Conservation (phyloP, 2,888 invertebrate genomes). For the Ptychoptera albimana region DNA sequence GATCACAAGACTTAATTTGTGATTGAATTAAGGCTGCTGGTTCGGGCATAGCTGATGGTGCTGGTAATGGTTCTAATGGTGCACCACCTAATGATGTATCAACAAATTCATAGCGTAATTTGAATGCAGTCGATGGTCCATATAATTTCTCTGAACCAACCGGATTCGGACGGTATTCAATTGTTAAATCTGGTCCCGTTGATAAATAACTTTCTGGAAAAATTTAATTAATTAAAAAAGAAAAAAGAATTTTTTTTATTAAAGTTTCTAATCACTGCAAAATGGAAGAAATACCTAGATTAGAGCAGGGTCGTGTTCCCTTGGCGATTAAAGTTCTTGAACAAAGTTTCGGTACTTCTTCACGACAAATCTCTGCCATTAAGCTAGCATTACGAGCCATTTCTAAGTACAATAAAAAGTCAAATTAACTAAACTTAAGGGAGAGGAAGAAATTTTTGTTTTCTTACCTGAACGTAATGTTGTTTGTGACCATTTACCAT, state of each 20-base stretch:
- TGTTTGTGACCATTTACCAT: conserved; percentile 35
- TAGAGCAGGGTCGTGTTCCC: conserved; percentile 42
- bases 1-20: conserved; percentile 9
- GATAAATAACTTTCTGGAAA: conserved; percentile 63
- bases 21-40: conserved; percentile 9
- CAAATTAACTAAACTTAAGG: background rate
- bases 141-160: conserved; percentile 5
- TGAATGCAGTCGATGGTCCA: conserved; percentile 35
- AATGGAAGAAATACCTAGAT: conserved; percentile 16
- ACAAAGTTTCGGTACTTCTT: conserved; percentile 56
- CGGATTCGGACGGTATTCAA: conserved; percentile 33
- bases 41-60: conserved; percentile 7
- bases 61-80: conserved; percentile 6
- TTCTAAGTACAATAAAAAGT: background rate
- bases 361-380: conserved; percentile 61
- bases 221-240: background rate
- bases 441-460: background rate
- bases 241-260: background rate
- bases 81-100: conserved; percentile 29
- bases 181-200: conserved; percentile 54
- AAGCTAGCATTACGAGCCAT: conserved; percentile 33
- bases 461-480: conserved; percentile 12
- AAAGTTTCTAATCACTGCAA: background rate
- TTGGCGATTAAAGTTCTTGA: conserved; percentile 8
- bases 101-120: conserved; percentile 69